A percentile compares a stretch with the other conserved stretches of the same genome.
Evolutionary conservation across 2,113 vertebrate genomes (phyloP).

Genomic region (Ahaetulla prasina): DNA sequence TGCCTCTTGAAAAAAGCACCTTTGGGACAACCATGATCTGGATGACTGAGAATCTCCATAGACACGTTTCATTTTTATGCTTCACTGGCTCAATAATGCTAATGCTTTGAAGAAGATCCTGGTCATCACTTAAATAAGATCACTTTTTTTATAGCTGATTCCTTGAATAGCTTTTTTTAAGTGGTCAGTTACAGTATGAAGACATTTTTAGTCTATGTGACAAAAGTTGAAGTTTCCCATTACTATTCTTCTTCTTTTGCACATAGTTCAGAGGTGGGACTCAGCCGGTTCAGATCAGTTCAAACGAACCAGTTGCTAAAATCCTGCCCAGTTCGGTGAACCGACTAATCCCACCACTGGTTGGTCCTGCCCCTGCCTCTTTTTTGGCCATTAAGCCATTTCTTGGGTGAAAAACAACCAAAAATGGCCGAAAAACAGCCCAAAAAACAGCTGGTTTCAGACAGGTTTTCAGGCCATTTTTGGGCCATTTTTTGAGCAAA

Average conservation of each 20-base stretch:
- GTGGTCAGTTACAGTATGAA: not conserved
- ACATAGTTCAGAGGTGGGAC: too few relatives aligned
- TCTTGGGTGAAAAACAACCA: too few relatives aligned
- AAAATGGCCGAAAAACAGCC: too few relatives aligned
- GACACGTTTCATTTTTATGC: not conserved
- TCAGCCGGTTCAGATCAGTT: too few relatives aligned
- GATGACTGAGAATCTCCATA: not conserved
- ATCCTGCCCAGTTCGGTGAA: too few relatives aligned
- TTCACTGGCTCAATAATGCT: not conserved
- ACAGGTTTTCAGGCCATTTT: too few relatives aligned
- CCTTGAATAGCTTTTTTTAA: not conserved
- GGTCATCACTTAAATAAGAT: not conserved
- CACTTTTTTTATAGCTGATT: not conserved
- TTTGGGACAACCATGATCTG: not conserved
- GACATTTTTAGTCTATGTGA: not conserved
- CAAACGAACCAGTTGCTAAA: too few relatives aligned
- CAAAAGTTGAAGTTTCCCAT: not conserved
- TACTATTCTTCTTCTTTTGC: not conserved
- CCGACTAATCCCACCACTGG: too few relatives aligned
- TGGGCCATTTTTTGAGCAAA: too few relatives aligned
- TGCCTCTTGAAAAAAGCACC: not conserved
- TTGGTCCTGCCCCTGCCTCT: too few relatives aligned
- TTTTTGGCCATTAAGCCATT: too few relatives aligned
- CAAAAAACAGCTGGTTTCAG: too few relatives aligned
- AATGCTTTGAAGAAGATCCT: not conserved